phyloP scores from a whole-genome alignment of 2,797 vertebrate species.

The Leptatherina wallacei region DNA sequence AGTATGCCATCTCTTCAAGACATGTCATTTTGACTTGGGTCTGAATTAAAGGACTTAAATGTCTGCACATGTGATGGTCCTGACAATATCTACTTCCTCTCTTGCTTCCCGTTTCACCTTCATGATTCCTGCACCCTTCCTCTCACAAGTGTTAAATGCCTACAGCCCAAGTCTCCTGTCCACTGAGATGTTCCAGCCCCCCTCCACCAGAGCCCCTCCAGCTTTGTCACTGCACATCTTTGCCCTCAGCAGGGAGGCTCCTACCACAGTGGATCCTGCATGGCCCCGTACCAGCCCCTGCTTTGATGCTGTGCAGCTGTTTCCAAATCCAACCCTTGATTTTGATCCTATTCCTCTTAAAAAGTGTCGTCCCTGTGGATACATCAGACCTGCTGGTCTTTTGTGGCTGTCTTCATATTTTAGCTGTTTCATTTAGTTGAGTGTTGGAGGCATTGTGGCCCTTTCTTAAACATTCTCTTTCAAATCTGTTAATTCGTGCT shows the following conservation, averaged over 20 bases:
- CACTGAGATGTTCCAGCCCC: conserved; percentile 31
- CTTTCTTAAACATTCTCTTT: conserved; percentile 12
- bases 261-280: conserved; percentile 60
- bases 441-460: conserved; percentile 21
- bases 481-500: background rate
- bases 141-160: background rate
- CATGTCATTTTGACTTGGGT: background rate
- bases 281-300: conserved; percentile 51
- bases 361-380: conserved; percentile 49
- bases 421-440: conserved; percentile 1
- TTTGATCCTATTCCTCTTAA: conserved; percentile 75
- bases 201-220: conserved; percentile 28
- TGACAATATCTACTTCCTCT: background rate
- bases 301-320: conserved; percentile 81
- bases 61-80: background rate
- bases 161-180: conserved; percentile 27
- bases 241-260: conserved; percentile 73
- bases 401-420: conserved; percentile 34
- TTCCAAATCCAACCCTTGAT: conserved; percentile 83
- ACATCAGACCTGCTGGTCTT: conserved; percentile 69
- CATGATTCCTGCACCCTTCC: background rate
- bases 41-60: background rate
- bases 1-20: background rate
- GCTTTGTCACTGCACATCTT: conserved; percentile 77
- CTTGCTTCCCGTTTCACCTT: background rate